These are phyloP conservation scores for Galerucella nymphaeae DNA, from an alignment of 2,888 invertebrate species.

Conservation along the genomic window DNA sequence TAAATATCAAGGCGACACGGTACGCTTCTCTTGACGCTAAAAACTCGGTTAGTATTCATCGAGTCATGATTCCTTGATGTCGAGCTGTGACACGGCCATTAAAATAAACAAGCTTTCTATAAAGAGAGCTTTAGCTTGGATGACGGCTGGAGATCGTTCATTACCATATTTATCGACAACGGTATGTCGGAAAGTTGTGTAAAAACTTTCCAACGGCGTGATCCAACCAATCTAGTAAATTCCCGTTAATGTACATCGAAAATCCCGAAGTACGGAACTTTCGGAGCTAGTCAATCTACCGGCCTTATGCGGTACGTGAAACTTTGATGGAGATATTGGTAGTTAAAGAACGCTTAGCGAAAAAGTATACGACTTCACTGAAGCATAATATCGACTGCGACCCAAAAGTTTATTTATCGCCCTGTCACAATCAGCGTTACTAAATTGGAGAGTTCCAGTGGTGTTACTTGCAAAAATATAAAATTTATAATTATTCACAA, in stretches of 20 bases:
- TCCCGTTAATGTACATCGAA: slow-evolving; percentile 57
- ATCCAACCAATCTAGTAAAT: slow-evolving; percentile 58
- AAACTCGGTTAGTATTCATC: slow-evolving; percentile 44
- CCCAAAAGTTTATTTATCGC: slow-evolving; percentile 17
- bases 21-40: slow-evolving; percentile 12
- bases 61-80: slow-evolving; percentile 40
- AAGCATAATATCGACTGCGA: slow-evolving; percentile 11
- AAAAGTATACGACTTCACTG: slow-evolving; percentile 8
- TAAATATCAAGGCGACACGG: slow-evolving; percentile 22
- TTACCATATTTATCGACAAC: slow-evolving; percentile 60
- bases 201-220: slow-evolving; percentile 55
- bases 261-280: slow-evolving; percentile 49
- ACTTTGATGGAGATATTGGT: slow-evolving; percentile 27
- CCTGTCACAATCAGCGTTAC: slow-evolving; percentile 2
- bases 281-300: slow-evolving; percentile 50
- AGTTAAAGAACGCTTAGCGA: slow-evolving; percentile 31
- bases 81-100: slow-evolving; percentile 49
- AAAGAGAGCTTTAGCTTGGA: slow-evolving; percentile 52
- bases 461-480: background rate
- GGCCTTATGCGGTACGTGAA: slow-evolving; percentile 32
- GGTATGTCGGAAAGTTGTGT: slow-evolving; percentile 50
- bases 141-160: slow-evolving; percentile 54
- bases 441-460: background rate
- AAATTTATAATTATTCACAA: background rate
- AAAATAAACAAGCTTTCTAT: slow-evolving; percentile 57